A percentile compares a stretch with the other conserved stretches of the same genome.
Conservation (phyloP, 2,113 vertebrate genomes). For the Strix uralensis region DNA sequence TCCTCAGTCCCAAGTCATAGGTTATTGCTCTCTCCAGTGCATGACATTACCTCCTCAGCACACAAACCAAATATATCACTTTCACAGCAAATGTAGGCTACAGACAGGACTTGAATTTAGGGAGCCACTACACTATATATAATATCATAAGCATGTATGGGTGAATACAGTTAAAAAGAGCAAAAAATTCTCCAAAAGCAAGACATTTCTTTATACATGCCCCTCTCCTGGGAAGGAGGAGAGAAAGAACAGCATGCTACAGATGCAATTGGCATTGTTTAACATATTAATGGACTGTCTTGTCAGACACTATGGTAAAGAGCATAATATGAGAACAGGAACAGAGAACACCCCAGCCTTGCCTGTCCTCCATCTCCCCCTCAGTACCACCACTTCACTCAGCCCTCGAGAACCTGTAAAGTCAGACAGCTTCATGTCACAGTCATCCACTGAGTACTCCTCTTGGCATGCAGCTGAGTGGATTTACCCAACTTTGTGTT, state of each 20-base stretch:
- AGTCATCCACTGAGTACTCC: not conserved
- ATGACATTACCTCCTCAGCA: not conserved
- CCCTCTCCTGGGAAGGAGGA: not conserved
- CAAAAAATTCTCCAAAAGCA: not conserved
- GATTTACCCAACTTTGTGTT: not conserved
- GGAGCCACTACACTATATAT: not conserved
- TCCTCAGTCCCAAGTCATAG: not conserved
- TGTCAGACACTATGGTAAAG: not conserved
- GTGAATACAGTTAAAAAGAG: not conserved
- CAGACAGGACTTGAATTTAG: not conserved
- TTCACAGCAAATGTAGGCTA: not conserved
- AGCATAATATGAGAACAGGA: not conserved
- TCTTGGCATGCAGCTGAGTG: not conserved
- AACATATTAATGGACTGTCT: not conserved
- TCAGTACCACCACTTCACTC: not conserved
- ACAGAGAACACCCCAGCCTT: not conserved
- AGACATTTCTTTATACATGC: not conserved
- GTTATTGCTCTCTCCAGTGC: not conserved
- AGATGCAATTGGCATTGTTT: not conserved
- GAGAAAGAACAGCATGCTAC: not conserved
- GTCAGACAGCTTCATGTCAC: not conserved
- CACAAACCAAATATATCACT: not conserved
- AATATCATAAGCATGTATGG: not conserved
- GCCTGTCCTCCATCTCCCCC: not conserved
- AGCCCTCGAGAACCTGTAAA: not conserved